These are phyloP conservation scores for Caenorhabditis macrosperma DNA, from an alignment of 2,888 invertebrate genomes.

Conservation along the genomic window DNA sequence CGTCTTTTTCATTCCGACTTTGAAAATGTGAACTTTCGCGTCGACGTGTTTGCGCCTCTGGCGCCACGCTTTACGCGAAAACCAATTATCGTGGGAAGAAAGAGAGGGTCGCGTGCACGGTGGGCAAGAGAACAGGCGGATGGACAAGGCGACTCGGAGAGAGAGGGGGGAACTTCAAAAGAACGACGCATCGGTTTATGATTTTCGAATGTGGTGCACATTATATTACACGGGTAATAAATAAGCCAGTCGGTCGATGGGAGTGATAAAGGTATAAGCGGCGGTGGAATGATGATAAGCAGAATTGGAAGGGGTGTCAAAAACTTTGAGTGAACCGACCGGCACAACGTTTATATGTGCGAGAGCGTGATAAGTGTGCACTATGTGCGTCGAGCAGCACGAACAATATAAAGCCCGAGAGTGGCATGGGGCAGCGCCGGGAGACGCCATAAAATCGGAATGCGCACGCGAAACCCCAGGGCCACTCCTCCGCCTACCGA, in stretches of 20 bases:
- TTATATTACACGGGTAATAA: slow-evolving; percentile 22
- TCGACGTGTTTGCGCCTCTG: slow-evolving; percentile 42
- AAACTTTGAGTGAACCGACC: slow-evolving; percentile 16
- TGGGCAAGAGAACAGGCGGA: background rate
- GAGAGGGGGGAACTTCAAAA: background rate
- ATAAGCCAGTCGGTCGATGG: slow-evolving; percentile 10
- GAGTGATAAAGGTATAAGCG: background rate
- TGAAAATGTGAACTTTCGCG: slow-evolving; percentile 46
- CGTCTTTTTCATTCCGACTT: slow-evolving; percentile 20
- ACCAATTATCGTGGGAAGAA: slow-evolving; percentile 33
- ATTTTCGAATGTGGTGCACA: slow-evolving; percentile 11
- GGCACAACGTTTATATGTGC: slow-evolving; percentile 4
- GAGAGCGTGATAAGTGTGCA: slow-evolving; percentile 16
- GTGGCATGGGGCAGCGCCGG: background rate
- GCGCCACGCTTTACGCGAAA: slow-evolving; percentile 37
- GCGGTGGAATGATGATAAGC: slow-evolving; percentile 1
- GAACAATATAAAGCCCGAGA: background rate
- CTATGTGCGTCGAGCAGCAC: background rate
- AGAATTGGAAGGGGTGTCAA: slow-evolving; percentile 9
- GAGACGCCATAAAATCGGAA: slow-evolving; percentile 10
- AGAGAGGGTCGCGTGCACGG: background rate
- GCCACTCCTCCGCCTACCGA: background rate
- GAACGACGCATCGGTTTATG: background rate
- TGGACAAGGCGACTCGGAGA: background rate
- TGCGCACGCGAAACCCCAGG: background rate